Conservation (phyloP, 1,140 invertebrate species). For the Octopus bimaculoides region DNA sequence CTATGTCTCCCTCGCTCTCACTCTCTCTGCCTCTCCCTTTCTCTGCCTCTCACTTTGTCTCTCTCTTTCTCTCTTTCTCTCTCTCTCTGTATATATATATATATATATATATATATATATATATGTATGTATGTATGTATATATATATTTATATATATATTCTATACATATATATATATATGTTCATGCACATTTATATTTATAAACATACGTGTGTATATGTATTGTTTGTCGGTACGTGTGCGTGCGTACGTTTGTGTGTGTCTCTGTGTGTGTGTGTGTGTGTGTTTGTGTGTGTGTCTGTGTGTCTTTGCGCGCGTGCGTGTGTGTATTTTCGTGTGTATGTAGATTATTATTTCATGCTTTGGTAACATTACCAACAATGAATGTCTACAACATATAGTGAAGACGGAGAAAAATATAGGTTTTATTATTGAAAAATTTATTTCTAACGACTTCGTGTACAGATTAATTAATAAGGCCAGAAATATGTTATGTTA, state of each 20-base stretch:
- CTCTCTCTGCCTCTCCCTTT: neutral
- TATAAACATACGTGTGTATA: neutral
- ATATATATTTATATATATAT: neutral
- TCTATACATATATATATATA: neutral
- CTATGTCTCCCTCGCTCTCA: neutral
- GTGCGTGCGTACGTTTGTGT: neutral
- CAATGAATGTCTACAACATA: too few species aligned
- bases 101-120: neutral
- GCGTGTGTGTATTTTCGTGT: neutral
- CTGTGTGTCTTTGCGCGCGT: neutral
- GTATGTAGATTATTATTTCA: too few species aligned
- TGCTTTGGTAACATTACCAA: too few species aligned
- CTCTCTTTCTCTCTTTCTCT: too few species aligned
- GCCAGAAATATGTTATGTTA: too few species aligned
- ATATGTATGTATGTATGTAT: neutral
- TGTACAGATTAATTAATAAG: too few species aligned
- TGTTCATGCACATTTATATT: neutral
- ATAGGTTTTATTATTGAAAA: too few species aligned
- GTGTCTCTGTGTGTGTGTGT: neutral
- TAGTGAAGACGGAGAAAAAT: too few species aligned
- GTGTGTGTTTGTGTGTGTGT: neutral
- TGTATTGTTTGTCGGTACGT: neutral
- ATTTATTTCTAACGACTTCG: too few species aligned
- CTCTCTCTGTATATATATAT: neutral
- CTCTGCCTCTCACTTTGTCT: neutral